Percentiles rank a stretch among this genome's conserved stretches.
These are phyloP conservation scores for Suillia variegata DNA, from an alignment of 2,888 invertebrate species.

Conservation along the genomic window DNA sequence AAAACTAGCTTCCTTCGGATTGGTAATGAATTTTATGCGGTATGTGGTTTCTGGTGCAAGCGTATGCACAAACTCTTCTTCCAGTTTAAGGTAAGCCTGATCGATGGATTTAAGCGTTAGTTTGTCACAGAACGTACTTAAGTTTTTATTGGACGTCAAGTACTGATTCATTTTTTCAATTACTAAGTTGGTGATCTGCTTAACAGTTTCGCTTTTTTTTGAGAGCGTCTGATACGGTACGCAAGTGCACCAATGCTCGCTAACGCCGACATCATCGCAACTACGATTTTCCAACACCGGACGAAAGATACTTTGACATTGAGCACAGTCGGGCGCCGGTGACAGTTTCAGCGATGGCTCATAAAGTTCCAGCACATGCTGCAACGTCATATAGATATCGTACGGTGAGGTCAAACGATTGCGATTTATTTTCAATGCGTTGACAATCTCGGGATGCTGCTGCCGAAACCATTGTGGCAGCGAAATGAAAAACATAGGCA, in stretches of 20 bases:
- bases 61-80: neutral
- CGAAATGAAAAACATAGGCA: conserved; percentile 75
- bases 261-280: conserved; percentile 71
- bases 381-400: conserved; percentile 73
- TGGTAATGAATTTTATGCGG: conserved; percentile 11
- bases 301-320: conserved; percentile 71
- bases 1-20: conserved; percentile 27
- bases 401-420: conserved; percentile 72
- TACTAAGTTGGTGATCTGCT: conserved; percentile 19
- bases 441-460: conserved; percentile 63
- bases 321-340: conserved; percentile 65
- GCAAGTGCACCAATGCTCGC: conserved; percentile 79
- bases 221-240: conserved; percentile 61
- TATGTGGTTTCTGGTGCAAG: conserved; percentile 10
- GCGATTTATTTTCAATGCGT: conserved; percentile 66
- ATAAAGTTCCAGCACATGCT: conserved; percentile 66
- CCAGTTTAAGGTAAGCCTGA: conserved; percentile 16
- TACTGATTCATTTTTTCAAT: conserved; percentile 42
- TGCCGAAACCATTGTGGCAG: conserved; percentile 69
- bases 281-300: conserved; percentile 67
- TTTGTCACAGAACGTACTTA: conserved; percentile 34
- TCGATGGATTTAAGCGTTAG: conserved; percentile 29
- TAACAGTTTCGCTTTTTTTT: conserved; percentile 3
- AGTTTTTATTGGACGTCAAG: conserved; percentile 29
- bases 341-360: conserved; percentile 49